Conservation (phyloP, 2,113 vertebrate genomes). For the Synchiropus splendidus region DNA sequence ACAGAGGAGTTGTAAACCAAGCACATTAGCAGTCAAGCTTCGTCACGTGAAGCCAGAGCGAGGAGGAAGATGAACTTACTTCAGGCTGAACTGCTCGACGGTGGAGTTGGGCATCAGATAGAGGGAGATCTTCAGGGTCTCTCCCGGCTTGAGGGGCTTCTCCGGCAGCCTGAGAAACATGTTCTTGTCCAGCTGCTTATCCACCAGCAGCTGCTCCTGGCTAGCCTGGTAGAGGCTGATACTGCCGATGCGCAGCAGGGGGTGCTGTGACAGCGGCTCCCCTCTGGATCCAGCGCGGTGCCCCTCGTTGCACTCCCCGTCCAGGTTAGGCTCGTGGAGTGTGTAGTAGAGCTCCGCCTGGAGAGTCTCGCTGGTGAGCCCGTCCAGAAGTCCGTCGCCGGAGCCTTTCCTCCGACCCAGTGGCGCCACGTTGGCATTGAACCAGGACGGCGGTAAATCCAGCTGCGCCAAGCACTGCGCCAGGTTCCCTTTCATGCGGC, state of each 20-base stretch:
- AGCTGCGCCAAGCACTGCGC: constrained; percentile 88
- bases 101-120: constrained; percentile 87
- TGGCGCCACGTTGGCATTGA: constrained; percentile 74
- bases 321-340: constrained; percentile 71
- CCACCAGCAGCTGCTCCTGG: constrained; percentile 73
- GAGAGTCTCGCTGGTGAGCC: constrained; percentile 68
- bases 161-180: constrained; percentile 87
- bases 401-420: constrained; percentile 73
- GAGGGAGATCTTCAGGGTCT: constrained; percentile 82
- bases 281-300: constrained; percentile 61
- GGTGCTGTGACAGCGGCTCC: constrained; percentile 83
- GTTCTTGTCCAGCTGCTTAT: constrained; percentile 84
- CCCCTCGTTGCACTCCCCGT: constrained; percentile 73
- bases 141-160: constrained; percentile 81
- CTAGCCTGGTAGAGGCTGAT: constrained; percentile 83
- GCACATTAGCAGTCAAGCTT: too few relatives aligned
- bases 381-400: constrained; percentile 65
- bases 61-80: constrained; percentile 63
- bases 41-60: too few relatives aligned
- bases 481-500: constrained; percentile 80
- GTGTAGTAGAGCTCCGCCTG: constrained; percentile 92
- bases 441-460: constrained; percentile 86
- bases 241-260: constrained; percentile 89
- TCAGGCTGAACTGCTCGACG: constrained; percentile 90
- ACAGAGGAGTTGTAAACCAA: too few relatives aligned